Percentiles rank a stretch among this genome's conserved stretches.
phyloP scores from a whole-genome alignment of 2,888 invertebrate genomes.

The Agrotis exclamationis region DNA sequence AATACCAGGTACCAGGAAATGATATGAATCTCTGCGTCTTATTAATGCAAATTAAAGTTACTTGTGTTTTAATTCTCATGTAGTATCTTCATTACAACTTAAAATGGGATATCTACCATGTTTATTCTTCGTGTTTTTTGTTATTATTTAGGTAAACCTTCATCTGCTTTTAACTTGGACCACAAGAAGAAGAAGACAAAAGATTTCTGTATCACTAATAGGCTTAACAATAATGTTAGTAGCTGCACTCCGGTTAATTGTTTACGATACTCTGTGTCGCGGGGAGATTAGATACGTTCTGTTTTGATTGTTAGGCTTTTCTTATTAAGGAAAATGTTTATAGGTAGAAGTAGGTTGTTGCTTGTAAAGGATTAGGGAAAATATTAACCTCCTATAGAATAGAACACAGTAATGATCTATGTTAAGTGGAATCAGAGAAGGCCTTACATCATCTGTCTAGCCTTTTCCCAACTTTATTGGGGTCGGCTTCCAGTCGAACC shows the following conservation, averaged over 20 bases:
- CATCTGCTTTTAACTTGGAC: conserved; percentile 60
- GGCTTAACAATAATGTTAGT: conserved; percentile 82
- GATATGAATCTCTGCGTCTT: too few species aligned
- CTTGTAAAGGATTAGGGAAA: conserved; percentile 5
- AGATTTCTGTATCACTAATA: conserved; percentile 81
- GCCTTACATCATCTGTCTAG: too few species aligned
- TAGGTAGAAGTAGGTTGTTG: not conserved
- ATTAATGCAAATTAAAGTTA: too few species aligned
- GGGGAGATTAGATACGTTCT: conserved; percentile 66
- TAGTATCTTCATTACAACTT: too few species aligned
- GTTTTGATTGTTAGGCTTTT: conserved; percentile 53
- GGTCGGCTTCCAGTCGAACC: too few species aligned
- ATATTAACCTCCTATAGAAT: not conserved
- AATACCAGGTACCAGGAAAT: too few species aligned
- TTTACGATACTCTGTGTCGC: conserved; percentile 73
- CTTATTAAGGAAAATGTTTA: conserved; percentile 28
- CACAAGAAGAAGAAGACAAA: conserved; percentile 72
- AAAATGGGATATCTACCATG: too few species aligned
- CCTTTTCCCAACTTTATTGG: too few species aligned
- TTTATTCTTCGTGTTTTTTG: too few species aligned
- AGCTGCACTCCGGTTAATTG: conserved; percentile 82
- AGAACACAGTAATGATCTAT: too few species aligned
- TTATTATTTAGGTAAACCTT: not conserved
- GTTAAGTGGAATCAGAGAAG: too few species aligned
- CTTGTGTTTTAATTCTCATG: too few species aligned